phyloP scores from a whole-genome alignment of 2,888 invertebrate species.

The Dasysyrphus albostriatus region DNA sequence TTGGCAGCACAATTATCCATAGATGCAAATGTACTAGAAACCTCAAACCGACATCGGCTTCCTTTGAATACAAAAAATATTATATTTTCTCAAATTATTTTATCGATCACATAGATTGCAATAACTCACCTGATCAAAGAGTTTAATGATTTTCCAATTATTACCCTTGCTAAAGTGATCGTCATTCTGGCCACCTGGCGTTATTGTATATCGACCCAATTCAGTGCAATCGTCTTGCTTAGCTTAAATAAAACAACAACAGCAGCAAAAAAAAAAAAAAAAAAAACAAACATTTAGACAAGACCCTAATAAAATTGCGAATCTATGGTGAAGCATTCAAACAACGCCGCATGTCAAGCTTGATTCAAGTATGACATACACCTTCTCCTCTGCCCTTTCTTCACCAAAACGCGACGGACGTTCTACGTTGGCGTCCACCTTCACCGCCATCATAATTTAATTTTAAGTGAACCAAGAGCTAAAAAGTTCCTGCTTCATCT shows the following conservation, averaged over 20 bases:
- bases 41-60: slow-evolving; percentile 45
- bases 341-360: slow-evolving; percentile 61
- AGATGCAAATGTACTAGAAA: slow-evolving; percentile 14
- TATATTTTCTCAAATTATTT: slow-evolving; percentile 39
- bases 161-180: slow-evolving; percentile 29
- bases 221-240: slow-evolving; percentile 28
- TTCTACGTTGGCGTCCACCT: slow-evolving; percentile 24
- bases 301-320: slow-evolving; percentile 26
- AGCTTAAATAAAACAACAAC: neutral
- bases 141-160: slow-evolving; percentile 52
- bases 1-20: slow-evolving; percentile 22
- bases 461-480: neutral
- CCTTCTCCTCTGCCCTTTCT: slow-evolving; percentile 10
- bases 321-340: slow-evolving; percentile 39
- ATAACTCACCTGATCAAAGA: slow-evolving; percentile 58
- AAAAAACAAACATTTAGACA: slow-evolving; percentile 36
- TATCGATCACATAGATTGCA: slow-evolving; percentile 33
- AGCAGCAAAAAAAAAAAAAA: too few species aligned
- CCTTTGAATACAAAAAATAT: slow-evolving; percentile 34
- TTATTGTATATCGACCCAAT: slow-evolving; percentile 31
- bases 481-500: slow-evolving; percentile 18
- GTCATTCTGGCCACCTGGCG: slow-evolving; percentile 65
- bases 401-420: neutral
- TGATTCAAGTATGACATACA: slow-evolving; percentile 47
- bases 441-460: slow-evolving; percentile 21